Percentiles rank a stretch among this genome's conserved stretches.
These are phyloP conservation scores for Gymnocephalus cernua DNA, from an alignment of 2,113 vertebrate species.

Conservation along the genomic window DNA sequence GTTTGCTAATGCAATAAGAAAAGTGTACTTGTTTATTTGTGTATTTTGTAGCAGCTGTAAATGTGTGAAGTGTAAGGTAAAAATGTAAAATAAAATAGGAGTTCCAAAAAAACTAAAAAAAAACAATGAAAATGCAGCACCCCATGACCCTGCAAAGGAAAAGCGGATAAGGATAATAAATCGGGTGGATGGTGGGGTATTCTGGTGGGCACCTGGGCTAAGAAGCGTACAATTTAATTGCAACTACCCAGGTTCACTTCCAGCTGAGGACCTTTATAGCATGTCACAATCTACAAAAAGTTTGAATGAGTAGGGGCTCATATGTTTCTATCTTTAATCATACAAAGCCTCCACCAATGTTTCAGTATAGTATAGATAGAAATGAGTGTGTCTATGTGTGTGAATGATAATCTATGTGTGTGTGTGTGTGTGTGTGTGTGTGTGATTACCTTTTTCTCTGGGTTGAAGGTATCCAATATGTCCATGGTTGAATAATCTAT, in stretches of 20 bases:
- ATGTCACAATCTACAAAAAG: not conserved
- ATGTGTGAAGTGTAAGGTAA: no score
- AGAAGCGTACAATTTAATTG: not conserved
- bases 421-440: not conserved
- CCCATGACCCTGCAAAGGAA: not conserved
- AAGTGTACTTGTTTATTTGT: not conserved
- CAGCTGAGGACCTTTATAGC: not conserved
- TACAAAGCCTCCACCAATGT: not conserved
- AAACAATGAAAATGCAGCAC: no score
- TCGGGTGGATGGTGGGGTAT: not conserved
- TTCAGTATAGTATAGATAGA: not conserved
- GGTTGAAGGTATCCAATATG: conserved; percentile 90
- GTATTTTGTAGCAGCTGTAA: no score
- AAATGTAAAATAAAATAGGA: no score
- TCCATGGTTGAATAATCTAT: conserved; percentile 93
- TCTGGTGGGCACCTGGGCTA: not conserved
- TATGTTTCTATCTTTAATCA: not conserved
- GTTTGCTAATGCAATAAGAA: not conserved
- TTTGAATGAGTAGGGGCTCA: not conserved
- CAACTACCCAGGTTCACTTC: not conserved
- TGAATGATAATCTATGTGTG: not conserved
- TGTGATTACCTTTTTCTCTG: conserved; percentile 89
- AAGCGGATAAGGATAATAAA: no score
- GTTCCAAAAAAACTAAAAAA: no score
- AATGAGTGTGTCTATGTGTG: not conserved